Percentiles rank a stretch among this genome's conserved stretches.
Evolutionary conservation across 2,113 vertebrate genomes (phyloP).

Genomic region (Rana temporaria): DNA sequence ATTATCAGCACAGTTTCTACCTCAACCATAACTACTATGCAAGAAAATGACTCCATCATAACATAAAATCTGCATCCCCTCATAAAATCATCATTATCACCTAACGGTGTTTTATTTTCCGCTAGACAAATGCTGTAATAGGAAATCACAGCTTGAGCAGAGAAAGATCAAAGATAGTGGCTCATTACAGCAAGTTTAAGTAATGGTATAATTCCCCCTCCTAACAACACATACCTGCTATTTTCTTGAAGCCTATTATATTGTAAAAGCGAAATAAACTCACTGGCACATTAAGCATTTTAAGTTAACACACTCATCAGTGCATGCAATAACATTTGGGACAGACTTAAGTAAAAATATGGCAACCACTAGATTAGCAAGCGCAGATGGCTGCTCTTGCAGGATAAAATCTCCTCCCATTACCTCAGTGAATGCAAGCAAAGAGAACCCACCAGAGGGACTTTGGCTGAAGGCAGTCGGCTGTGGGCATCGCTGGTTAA

Average conservation of each 20-base stretch:
- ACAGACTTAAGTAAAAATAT: conserved; percentile 22
- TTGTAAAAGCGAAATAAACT: conserved; percentile 20
- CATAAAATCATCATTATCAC: background rate
- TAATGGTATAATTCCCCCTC: background rate
- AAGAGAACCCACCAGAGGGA: background rate
- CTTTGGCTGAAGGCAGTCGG: conserved; percentile 6
- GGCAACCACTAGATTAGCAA: background rate
- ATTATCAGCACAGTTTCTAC: no score
- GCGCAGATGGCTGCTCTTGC: conserved; percentile 32
- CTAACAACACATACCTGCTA: background rate
- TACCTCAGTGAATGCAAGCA: background rate
- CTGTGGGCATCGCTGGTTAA: conserved; percentile 12
- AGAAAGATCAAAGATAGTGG: background rate
- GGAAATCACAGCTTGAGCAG: background rate
- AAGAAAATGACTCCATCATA: no score
- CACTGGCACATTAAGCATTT: background rate
- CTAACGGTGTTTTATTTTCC: background rate
- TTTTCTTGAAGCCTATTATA: background rate
- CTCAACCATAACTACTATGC: no score
- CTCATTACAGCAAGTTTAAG: background rate
- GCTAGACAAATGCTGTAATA: no score
- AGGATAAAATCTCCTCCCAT: conserved; percentile 4
- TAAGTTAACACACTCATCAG: conserved; percentile 40
- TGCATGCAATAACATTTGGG: conserved; percentile 35
- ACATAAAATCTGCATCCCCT: no score